A percentile compares a stretch with the other conserved stretches of the same genome.
These are phyloP conservation scores for Lasioglossum calceatum DNA, from an alignment of 2,888 invertebrate species.

Conservation along the genomic window DNA sequence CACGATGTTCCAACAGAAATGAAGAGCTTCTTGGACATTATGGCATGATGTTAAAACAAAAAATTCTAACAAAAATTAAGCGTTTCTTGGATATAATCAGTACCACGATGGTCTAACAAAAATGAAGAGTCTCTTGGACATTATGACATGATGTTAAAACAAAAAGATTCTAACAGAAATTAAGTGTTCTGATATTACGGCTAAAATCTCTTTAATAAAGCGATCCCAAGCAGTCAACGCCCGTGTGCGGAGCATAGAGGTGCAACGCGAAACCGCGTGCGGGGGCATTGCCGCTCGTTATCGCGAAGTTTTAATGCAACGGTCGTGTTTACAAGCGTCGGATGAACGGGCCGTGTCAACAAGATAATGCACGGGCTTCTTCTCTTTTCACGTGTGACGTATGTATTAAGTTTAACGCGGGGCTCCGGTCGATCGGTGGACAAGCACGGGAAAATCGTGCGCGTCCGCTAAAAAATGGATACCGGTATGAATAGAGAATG, in stretches of 20 bases:
- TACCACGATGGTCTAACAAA: no score
- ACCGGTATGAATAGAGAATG: conserved; percentile 39
- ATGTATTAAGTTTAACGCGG: conserved; percentile 30
- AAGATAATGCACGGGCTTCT: conserved; percentile 48
- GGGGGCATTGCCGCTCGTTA: conserved; percentile 36
- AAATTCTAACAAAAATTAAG: no score
- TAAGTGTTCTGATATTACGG: background rate
- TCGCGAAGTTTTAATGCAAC: conserved; percentile 43
- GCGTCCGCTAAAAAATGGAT: conserved; percentile 2
- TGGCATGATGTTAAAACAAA: no score
- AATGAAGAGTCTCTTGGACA: no score
- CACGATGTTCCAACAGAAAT: no score
- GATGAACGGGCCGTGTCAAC: conserved; percentile 43
- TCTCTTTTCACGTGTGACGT: conserved; percentile 31
- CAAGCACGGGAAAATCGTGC: background rate
- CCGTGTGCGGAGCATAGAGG: background rate
- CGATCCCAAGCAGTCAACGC: background rate
- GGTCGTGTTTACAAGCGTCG: conserved; percentile 48
- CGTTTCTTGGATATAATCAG: no score
- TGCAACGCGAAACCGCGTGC: background rate
- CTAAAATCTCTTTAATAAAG: background rate
- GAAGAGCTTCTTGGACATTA: no score
- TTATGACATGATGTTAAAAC: no score
- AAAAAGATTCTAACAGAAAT: background rate
- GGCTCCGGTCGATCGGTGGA: background rate